Percentiles rank a stretch among this genome's conserved stretches.
Conservation (phyloP, 2,888 invertebrate genomes). For the Andrena marginata region DNA sequence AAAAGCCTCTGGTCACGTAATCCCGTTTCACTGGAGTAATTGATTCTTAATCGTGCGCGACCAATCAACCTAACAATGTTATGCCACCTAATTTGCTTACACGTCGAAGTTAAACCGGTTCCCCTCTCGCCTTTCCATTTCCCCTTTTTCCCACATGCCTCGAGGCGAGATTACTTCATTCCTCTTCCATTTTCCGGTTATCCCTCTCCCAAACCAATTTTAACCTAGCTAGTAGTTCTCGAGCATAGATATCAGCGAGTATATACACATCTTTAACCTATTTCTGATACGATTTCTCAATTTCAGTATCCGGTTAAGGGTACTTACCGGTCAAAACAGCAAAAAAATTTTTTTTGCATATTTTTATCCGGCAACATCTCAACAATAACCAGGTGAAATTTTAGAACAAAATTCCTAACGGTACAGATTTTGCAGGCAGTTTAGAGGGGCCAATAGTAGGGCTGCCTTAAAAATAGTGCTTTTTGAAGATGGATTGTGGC, state of each 20-base stretch:
- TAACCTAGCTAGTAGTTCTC: not conserved
- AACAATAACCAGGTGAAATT: too few relatives aligned
- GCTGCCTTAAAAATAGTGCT: too few relatives aligned
- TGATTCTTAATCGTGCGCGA: conserved; percentile 75
- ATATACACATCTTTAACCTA: not conserved
- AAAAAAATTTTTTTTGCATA: too few relatives aligned
- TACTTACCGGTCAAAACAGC: too few relatives aligned
- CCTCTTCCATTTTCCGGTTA: conserved; percentile 45
- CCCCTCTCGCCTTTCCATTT: conserved; percentile 30
- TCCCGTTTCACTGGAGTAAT: conserved; percentile 73
- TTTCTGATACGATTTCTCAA: not conserved
- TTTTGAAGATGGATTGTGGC: too few relatives aligned
- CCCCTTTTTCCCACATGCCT: conserved; percentile 16
- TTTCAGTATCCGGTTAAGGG: too few relatives aligned
- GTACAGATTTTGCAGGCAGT: too few relatives aligned
- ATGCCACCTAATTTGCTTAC: conserved; percentile 72
- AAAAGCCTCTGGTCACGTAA: conserved; percentile 71
- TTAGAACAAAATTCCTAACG: too few relatives aligned
- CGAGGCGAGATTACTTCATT: conserved; percentile 48
- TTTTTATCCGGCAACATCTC: too few relatives aligned
- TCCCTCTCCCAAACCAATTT: conserved; percentile 43
- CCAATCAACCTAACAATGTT: conserved; percentile 76
- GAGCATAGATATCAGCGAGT: not conserved
- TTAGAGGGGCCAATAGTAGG: too few relatives aligned
- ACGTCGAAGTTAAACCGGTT: conserved; percentile 56